A percentile compares a stretch with the other conserved stretches of the same genome.
These are phyloP conservation scores for Amphiura filiformis DNA, from an alignment of 35 echinoderm and acorn worm species.

Conservation along the genomic window DNA sequence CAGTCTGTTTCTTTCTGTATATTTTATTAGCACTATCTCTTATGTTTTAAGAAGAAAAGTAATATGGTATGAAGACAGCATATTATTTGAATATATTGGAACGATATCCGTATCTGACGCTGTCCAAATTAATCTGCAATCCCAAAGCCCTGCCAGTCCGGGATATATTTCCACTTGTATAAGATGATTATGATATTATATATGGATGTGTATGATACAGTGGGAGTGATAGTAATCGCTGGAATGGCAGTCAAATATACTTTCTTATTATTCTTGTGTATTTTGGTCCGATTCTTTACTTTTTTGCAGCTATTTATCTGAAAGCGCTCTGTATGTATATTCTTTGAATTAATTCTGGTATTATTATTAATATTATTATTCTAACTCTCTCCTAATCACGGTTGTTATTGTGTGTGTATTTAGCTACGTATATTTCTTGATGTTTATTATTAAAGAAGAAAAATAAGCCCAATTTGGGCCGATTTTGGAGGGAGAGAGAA, in stretches of 20 bases:
- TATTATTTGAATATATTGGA: constrained; percentile 13
- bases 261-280: not conserved
- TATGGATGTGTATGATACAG: not conserved
- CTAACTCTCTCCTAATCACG: not conserved
- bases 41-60: not conserved
- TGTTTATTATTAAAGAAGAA: not conserved
- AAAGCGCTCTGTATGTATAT: constrained; percentile 4
- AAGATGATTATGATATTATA: constrained; percentile 4
- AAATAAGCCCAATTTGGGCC: not conserved
- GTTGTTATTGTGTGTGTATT: constrained; percentile 9
- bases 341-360: constrained; percentile 6
- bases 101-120: not conserved
- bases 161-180: not conserved
- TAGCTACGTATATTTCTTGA: constrained; percentile 9
- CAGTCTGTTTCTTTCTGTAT: constrained; percentile 5
- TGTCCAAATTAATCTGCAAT: constrained; percentile 5
- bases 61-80: not conserved
- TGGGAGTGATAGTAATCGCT: not conserved
- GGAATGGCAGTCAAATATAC: not conserved
- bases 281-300: not conserved
- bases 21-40: constrained; percentile 4
- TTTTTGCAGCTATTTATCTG: constrained; percentile 7
- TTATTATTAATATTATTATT: not conserved
- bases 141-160: not conserved
- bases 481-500: constrained; percentile 11